Conservation (phyloP, 1,140 invertebrate species). For the Panagrolaimus sp. region DNA sequence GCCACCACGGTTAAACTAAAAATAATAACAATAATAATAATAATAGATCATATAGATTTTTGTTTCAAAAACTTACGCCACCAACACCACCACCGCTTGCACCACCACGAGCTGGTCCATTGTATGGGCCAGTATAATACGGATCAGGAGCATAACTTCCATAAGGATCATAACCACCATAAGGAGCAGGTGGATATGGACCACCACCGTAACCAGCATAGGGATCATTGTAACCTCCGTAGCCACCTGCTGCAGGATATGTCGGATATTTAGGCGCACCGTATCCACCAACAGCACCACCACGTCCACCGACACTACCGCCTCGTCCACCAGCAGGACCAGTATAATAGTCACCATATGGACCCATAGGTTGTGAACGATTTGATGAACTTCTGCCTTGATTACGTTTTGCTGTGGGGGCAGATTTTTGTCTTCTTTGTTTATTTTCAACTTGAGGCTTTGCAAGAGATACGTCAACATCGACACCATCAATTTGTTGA, state of each 20-base stretch:
- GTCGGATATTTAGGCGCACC: constrained; percentile 21
- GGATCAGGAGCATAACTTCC: constrained; percentile 25
- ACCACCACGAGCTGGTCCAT: constrained; percentile 21
- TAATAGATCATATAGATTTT: background rate
- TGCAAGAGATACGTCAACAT: constrained; percentile 89
- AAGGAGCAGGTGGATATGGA: constrained; percentile 14
- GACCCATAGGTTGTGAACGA: background rate
- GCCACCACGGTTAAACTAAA: constrained; percentile 5
- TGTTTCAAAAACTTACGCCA: background rate
- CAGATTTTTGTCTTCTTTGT: constrained; percentile 60
- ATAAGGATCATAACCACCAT: constrained; percentile 19
- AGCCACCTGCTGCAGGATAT: constrained; percentile 23
- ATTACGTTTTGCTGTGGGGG: constrained; percentile 12
- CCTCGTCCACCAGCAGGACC: constrained; percentile 4
- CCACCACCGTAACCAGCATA: background rate
- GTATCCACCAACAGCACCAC: constrained; percentile 24
- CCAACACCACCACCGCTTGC: constrained; percentile 13
- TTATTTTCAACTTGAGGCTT: constrained; percentile 97
- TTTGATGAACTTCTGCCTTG: background rate
- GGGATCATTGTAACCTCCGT: constrained; percentile 29
- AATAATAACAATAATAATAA: constrained; percentile 1
- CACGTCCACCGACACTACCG: constrained; percentile 16
- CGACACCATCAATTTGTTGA: constrained; percentile 71
- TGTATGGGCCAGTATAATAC: constrained; percentile 14
- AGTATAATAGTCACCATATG: constrained; percentile 29